These are phyloP conservation scores for Keiferia lycopersicella DNA, from an alignment of 2,888 invertebrate species.

Conservation along the genomic window DNA sequence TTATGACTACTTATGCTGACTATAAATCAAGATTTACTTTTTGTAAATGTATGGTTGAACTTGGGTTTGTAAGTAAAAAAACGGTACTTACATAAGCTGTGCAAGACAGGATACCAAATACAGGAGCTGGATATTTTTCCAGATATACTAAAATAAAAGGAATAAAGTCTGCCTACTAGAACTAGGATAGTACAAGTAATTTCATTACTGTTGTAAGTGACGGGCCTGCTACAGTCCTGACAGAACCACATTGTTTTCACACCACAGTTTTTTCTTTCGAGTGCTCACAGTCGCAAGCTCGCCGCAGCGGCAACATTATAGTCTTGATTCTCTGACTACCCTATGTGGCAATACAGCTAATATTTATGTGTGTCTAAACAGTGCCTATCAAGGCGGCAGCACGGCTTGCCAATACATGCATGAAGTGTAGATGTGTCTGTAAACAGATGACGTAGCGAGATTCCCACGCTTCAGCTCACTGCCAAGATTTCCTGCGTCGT, in stretches of 20 bases:
- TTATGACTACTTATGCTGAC: constrained; percentile 32
- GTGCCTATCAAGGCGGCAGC: constrained; percentile 28
- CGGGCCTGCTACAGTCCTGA: too few species aligned
- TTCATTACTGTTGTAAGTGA: too few species aligned
- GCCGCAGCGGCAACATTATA: too few species aligned
- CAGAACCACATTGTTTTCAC: too few species aligned
- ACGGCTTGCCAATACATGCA: constrained; percentile 44
- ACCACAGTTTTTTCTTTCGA: too few species aligned
- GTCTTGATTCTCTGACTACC: neutral
- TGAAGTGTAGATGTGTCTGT: constrained; percentile 44
- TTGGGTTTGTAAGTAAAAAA: too few species aligned
- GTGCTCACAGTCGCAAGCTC: too few species aligned
- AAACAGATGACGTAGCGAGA: constrained; percentile 52
- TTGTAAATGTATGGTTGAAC: constrained; percentile 44
- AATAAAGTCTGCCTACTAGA: too few species aligned
- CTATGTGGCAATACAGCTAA: neutral
- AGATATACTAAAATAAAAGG: neutral
- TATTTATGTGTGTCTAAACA: constrained; percentile 8
- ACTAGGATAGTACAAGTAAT: too few species aligned
- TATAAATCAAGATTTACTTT: constrained; percentile 33
- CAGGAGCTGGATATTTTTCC: neutral
- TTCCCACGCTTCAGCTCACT: constrained; percentile 55
- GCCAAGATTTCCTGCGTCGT: constrained; percentile 72
- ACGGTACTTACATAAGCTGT: too few species aligned
- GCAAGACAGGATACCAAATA: constrained; percentile 32